phyloP scores from a whole-genome alignment of 2,888 invertebrate species.

The Timema cristinae region DNA sequence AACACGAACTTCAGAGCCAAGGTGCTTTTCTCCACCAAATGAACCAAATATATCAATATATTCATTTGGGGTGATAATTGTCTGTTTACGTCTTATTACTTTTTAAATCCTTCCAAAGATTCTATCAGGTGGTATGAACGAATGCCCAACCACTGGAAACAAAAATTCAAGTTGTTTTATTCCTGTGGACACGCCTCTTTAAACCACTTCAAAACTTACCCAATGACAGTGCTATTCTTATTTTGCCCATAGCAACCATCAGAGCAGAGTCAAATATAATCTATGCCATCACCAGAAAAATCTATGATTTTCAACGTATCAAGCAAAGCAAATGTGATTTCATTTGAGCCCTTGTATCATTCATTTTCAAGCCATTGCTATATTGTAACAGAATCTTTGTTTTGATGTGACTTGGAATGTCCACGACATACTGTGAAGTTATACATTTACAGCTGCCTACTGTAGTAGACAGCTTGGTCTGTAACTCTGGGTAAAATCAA shows the following conservation, averaged over 20 bases:
- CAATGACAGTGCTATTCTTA: neutral
- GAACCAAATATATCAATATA: no score
- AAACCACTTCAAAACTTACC: neutral
- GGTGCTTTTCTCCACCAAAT: no score
- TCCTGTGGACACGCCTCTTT: neutral
- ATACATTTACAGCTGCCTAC: neutral
- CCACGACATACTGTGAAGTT: neutral
- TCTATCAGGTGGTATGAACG: no score
- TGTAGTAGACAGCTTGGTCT: no score
- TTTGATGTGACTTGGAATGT: slow-evolving; percentile 1
- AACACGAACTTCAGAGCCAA: no score
- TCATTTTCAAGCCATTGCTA: no score
- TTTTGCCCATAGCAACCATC: neutral
- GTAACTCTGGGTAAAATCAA: neutral
- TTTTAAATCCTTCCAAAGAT: no score
- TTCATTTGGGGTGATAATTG: no score
- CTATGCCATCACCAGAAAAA: neutral
- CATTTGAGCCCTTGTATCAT: neutral
- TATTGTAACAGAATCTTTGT: neutral
- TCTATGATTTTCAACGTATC: neutral
- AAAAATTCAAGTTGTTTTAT: no score
- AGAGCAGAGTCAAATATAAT: neutral
- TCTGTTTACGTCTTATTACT: no score
- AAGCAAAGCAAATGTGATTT: neutral
- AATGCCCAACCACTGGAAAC: no score